A percentile compares a stretch with the other conserved stretches of the same genome.
Conservation (phyloP, 2,888 invertebrate genomes). For the Selenia dentaria region DNA sequence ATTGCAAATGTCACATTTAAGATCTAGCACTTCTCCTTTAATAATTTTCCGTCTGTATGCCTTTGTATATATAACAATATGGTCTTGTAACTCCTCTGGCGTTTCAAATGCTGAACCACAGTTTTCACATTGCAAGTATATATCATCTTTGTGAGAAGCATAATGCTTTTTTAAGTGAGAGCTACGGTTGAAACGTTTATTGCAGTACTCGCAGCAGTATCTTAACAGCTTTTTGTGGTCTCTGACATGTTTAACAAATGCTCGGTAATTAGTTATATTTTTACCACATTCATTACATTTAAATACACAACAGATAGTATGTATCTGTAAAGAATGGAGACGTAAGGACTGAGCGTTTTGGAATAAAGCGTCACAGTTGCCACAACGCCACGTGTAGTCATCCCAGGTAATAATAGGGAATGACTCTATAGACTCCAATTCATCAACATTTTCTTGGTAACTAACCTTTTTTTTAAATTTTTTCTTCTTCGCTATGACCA, state of each 20-base stretch:
- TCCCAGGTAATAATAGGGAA: slow-evolving; percentile 59
- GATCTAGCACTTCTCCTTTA: slow-evolving; percentile 49
- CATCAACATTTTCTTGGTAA: slow-evolving; percentile 30
- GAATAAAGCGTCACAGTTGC: slow-evolving; percentile 68
- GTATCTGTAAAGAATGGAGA: slow-evolving; percentile 70
- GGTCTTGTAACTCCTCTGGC: slow-evolving; percentile 60
- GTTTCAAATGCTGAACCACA: slow-evolving; percentile 65
- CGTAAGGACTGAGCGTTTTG: slow-evolving; percentile 64
- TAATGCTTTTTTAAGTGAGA: slow-evolving; percentile 58
- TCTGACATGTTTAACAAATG: slow-evolving; percentile 64
- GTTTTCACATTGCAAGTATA: slow-evolving; percentile 49
- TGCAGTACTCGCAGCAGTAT: slow-evolving; percentile 72
- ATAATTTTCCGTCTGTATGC: slow-evolving; percentile 43
- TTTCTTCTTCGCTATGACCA: slow-evolving; percentile 49
- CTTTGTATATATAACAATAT: slow-evolving; percentile 57
- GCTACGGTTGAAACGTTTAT: slow-evolving; percentile 52
- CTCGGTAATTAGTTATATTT: slow-evolving; percentile 53
- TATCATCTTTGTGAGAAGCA: slow-evolving; percentile 22
- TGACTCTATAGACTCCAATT: slow-evolving; percentile 18
- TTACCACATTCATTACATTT: slow-evolving; percentile 71
- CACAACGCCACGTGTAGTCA: slow-evolving; percentile 67
- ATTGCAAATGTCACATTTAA: slow-evolving; percentile 67
- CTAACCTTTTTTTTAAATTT: slow-evolving; percentile 47
- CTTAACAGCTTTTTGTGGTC: slow-evolving; percentile 61
- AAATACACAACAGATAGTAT: slow-evolving; percentile 62